Evolutionary conservation across 2,113 vertebrate species (phyloP), one percentile per base, ranked within the genome.

Genomic region (Aix galericulata): DNA sequence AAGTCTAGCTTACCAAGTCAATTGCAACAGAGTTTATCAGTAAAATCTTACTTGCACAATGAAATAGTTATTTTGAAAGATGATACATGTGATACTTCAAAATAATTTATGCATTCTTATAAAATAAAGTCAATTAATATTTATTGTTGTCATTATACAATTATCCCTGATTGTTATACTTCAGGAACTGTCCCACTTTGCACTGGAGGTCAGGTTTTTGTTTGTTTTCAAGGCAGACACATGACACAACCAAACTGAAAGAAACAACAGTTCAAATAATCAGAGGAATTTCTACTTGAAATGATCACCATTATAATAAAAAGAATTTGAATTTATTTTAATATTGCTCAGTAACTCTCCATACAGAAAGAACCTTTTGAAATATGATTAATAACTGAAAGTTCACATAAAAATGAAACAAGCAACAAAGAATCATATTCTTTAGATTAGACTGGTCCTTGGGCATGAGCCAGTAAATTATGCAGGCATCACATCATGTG

Each of bases 361-460:
- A 69, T 5, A n/a, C 1, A 66, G 62, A 27, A 82, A 90, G 29
- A 50, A 83, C 13, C 6, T 91, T 86, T 81, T 56, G 58, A 90
- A 29, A 90, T 13, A 69, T 0, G 1, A 52, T 66, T 76, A 55
- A n/a, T 21, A 84, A 79, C 14, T 5, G 1, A 62, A 80, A 89
- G 77, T 85, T 92, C 79, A 93, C 80, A 89, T 42, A 88, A 88
- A 83, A 94, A 93, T 82, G 82, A 56, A 94, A 71, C 11, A 81
- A n/a, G 29, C 66, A 82, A 64, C n/a, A 75, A 60, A 79, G 46
- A 95, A 67, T 67, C 56, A 32, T 38, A 60, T 40, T 82, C 17
- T 79, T 90, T 50, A 86, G n/a, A 86, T 80, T 8, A 94, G 40
- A 79, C 31, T 52, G 17, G 42, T 52, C 34, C n/a, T 85, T 97